phyloP scores from a whole-genome alignment of 2,797 vertebrate genomes.

The Falco peregrinus region DNA sequence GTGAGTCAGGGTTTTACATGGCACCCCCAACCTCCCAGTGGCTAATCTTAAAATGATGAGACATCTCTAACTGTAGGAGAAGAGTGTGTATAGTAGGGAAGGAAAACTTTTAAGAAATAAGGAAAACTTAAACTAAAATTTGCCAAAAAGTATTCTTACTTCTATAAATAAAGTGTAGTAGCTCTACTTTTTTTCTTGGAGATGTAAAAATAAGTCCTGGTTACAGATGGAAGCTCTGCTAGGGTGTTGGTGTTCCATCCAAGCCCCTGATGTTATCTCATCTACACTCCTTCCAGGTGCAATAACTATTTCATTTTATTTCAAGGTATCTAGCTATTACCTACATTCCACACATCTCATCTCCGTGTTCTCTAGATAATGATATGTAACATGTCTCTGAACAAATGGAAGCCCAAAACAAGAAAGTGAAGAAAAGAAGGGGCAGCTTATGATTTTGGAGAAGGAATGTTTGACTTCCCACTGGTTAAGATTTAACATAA shows the following conservation, averaged over 20 bases:
- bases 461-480: neutral
- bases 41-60: neutral
- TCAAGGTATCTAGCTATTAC: neutral
- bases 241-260: fast-evolving
- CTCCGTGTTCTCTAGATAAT: neutral
- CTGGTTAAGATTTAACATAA: neutral
- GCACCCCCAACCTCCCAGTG: neutral
- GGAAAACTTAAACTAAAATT: neutral
- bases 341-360: neutral
- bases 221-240: neutral
- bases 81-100: neutral
- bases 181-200: neutral
- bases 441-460: neutral
- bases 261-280: neutral
- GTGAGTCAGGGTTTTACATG: neutral
- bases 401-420: neutral
- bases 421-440: neutral
- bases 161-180: neutral
- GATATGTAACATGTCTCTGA: neutral
- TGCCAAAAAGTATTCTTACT: neutral
- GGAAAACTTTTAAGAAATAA: neutral
- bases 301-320: neutral
- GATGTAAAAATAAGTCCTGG: neutral
- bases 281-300: neutral
- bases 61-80: neutral